phyloP scores from a whole-genome alignment of 2,888 invertebrate species.

The Euzetes globulus region DNA sequence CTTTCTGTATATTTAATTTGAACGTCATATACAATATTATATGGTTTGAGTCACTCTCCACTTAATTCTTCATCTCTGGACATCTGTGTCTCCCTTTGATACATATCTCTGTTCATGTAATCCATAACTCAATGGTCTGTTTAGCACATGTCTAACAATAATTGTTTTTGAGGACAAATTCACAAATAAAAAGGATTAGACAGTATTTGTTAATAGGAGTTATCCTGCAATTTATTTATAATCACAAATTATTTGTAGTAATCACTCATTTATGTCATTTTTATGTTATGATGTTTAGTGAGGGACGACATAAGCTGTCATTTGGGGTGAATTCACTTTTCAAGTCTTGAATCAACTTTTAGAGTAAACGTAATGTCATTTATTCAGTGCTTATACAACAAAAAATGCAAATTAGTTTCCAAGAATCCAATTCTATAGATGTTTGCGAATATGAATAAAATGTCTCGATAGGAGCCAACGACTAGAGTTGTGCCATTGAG shows the following conservation, averaged over 20 bases:
- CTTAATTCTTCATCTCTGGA: conserved; percentile 26
- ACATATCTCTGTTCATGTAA: background rate
- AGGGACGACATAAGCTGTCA: no score
- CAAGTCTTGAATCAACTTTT: background rate
- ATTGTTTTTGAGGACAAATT: conserved; percentile 4
- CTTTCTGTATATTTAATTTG: conserved; percentile 29
- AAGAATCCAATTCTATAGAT: background rate
- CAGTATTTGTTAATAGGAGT: background rate
- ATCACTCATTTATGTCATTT: no score
- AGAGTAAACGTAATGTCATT: conserved; percentile 1
- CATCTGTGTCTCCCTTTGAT: conserved; percentile 21
- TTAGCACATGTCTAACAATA: background rate
- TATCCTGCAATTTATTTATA: background rate
- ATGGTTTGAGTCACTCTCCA: conserved; percentile 12
- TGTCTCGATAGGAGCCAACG: conserved; percentile 24
- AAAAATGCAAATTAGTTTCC: background rate
- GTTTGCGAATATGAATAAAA: background rate
- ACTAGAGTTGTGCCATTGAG: background rate
- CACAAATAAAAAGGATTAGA: background rate
- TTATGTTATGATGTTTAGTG: no score
- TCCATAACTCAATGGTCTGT: background rate
- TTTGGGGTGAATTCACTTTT: background rate
- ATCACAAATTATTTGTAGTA: no score
- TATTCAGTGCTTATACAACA: background rate
- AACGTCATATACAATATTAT: conserved; percentile 17